A percentile compares a stretch with the other conserved stretches of the same genome.
Evolutionary conservation across 2,888 invertebrate genomes (phyloP).

Genomic region (Drosophila percnosoma): DNA sequence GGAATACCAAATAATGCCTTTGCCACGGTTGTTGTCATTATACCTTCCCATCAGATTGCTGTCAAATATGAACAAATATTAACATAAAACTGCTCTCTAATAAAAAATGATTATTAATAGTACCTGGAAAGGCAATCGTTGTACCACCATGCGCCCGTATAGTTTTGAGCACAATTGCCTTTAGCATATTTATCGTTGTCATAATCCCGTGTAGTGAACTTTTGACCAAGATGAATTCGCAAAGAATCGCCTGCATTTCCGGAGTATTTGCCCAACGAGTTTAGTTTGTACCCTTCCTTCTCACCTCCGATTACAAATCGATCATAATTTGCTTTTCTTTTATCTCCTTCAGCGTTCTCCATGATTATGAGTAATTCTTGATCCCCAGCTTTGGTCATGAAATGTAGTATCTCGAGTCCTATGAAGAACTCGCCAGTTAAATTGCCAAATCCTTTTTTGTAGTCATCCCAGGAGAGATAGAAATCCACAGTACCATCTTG

Average conservation of each 20-base stretch:
- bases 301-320: neutral
- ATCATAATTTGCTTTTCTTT: neutral
- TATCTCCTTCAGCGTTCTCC: neutral
- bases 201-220: neutral
- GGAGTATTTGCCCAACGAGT: neutral
- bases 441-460: neutral
- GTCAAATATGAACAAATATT: neutral
- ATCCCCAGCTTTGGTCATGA: neutral
- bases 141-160: neutral
- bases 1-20: neutral
- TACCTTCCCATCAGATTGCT: neutral
- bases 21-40: neutral
- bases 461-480: neutral
- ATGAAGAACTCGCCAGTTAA: neutral
- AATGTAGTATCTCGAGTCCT: neutral
- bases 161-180: neutral
- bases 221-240: neutral
- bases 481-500: neutral
- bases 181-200: neutral
- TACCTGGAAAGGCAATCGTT: neutral
- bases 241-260: neutral
- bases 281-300: neutral
- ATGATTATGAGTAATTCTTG: slow-evolving; percentile 1
- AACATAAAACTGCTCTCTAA: neutral
- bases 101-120: neutral